A percentile compares a stretch with the other conserved stretches of the same genome.
These are phyloP conservation scores for Antidorcas marsupialis DNA, from an alignment of 2,113 vertebrate species.

Conservation along the genomic window DNA sequence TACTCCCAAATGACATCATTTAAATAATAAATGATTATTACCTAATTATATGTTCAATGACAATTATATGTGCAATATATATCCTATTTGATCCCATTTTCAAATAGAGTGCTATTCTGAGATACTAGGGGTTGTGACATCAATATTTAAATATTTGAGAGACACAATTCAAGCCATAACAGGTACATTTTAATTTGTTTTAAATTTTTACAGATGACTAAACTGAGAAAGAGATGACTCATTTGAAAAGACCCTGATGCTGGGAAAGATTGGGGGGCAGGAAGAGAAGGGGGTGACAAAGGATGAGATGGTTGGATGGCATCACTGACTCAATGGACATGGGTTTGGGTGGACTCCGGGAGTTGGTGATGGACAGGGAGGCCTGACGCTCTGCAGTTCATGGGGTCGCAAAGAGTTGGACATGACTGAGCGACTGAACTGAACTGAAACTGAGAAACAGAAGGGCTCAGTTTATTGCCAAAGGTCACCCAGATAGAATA, in stretches of 20 bases:
- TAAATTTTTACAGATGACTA: not conserved
- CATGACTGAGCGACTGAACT: fast-evolving
- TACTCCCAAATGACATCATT: not conserved
- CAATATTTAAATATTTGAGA: not conserved
- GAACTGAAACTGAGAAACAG: not conserved
- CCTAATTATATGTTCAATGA: not conserved
- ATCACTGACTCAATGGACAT: not conserved
- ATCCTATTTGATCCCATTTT: not conserved
- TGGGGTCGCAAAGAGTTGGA: not conserved
- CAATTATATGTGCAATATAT: not conserved
- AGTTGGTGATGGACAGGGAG: not conserved
- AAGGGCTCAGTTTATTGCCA: not conserved
- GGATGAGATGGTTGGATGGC: too few relatives aligned
- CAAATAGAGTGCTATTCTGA: not conserved
- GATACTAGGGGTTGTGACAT: not conserved
- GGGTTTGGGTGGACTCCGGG: fast-evolving
- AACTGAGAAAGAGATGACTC: not conserved
- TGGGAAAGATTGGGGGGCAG: not conserved
- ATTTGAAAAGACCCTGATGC: not conserved
- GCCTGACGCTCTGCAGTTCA: not conserved
- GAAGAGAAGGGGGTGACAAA: too few relatives aligned
- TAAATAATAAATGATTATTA: not conserved
- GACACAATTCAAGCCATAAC: not conserved
- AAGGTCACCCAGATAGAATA: not conserved
- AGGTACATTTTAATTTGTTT: not conserved